A percentile compares a stretch with the other conserved stretches of the same genome.
Conservation (phyloP, 2,113 vertebrate species). For the Myotis lucifugus region DNA sequence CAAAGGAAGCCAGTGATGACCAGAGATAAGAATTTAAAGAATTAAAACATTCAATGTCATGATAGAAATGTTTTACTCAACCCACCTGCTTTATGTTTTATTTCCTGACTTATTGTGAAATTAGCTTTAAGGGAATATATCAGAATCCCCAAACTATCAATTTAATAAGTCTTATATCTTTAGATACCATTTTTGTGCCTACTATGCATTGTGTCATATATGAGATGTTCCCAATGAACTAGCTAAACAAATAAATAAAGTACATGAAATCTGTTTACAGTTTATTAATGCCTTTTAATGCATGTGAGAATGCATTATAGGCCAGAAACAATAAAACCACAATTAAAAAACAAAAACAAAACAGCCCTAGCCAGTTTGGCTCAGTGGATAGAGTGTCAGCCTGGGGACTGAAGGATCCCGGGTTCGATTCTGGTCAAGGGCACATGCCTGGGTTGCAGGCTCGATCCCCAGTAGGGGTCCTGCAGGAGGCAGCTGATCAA, state of each 20-base stretch:
- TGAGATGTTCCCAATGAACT: neutral
- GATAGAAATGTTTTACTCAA: neutral
- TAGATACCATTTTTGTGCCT: neutral
- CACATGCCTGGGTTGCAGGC: no score
- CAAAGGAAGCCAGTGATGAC: neutral
- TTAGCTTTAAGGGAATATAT: neutral
- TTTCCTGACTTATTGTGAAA: neutral
- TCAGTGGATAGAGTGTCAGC: no score
- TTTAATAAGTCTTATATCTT: neutral
- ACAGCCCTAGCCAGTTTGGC: no score
- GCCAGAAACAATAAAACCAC: neutral
- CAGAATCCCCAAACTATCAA: neutral
- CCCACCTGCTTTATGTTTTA: rapidly evolving
- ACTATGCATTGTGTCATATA: neutral
- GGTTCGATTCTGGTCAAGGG: no score
- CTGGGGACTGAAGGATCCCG: no score
- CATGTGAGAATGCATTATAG: neutral
- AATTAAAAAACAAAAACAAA: neutral
- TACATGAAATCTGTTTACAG: neutral
- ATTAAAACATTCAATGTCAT: neutral
- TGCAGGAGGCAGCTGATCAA: no score
- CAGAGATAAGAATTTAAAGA: neutral
- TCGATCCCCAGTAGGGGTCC: no score
- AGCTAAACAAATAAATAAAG: neutral
- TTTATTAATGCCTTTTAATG: neutral